Base-by-base conservation (phyloP, 2,888 invertebrate species). In the Zygogramma bicolorata region DNA sequence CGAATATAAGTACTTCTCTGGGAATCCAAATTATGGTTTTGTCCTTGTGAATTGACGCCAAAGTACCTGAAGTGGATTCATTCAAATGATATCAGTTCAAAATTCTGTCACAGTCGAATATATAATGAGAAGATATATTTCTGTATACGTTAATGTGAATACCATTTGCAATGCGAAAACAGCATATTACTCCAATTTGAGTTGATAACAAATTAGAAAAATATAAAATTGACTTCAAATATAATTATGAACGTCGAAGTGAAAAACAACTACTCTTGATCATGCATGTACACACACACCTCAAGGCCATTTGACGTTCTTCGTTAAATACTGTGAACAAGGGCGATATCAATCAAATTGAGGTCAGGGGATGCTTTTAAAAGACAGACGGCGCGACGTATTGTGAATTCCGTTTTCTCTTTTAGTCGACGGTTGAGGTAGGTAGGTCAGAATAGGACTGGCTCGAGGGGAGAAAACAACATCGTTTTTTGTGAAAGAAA, bases 341-440 rank as follows among this genome's bases (percentile, higher is more conserved):
- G 71, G 71, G 71, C 60, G 70, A 67, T 65, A 58, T 63, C 68
- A 68, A 69, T 73, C 60, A 75, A 78, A 79, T 75, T 76, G 77
- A 75, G 80, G 80, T 80, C 79, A 79, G 73, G 73, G 69, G 75
- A 75, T 75, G 73, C 62, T 70, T 70, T 70, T 61, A 71, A 75
- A 79, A 78, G 79, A 80, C 77, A 80, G 75, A 79, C 78, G 76
- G 75, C 76, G 73, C 73, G 77, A 78, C 78, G 75, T 74, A 67
- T 70, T 72, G 65, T 72, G 67, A 27, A 71, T 71, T 71, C 71
- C 67, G 69, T 61, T 75, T 75, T 75, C 73, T 75, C 70, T 70
- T 68, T 65, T 73, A 71, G 77, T 76, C 78, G 75, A 79, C 79
- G 80, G 80, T 81, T 80, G 79, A 81, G 78, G 80, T 75, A 75